These are phyloP conservation scores for Drosophila dunni DNA, from an alignment of 1,140 invertebrate species.

Conservation along the genomic window DNA sequence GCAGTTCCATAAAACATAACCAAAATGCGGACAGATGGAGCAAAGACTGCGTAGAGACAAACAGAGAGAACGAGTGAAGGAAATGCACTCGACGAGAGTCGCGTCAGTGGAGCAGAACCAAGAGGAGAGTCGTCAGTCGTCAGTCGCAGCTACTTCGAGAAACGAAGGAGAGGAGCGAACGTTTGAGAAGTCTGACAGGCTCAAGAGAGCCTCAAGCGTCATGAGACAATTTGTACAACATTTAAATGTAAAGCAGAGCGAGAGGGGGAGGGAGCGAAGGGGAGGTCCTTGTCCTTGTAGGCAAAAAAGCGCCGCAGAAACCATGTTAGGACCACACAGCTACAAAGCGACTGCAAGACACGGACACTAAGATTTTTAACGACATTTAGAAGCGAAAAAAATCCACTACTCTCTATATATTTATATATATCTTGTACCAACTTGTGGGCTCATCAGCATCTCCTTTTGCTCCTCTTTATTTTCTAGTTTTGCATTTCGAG, in stretches of 20 bases:
- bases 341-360: background rate
- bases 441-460: slow-evolving; percentile 34
- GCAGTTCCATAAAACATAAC: slow-evolving; percentile 42
- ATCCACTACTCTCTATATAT: background rate
- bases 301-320: slow-evolving; percentile 33
- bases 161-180: background rate
- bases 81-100: slow-evolving; percentile 31
- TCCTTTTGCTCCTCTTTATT: background rate
- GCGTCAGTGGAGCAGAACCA: slow-evolving; percentile 51
- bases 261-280: too few species aligned
- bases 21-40: slow-evolving; percentile 4
- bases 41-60: background rate
- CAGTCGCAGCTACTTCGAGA: slow-evolving; percentile 9
- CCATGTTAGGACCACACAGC: slow-evolving; percentile 47
- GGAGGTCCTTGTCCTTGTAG: slow-evolving; percentile 28
- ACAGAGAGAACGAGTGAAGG: background rate
- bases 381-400: slow-evolving; percentile 61
- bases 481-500: background rate
- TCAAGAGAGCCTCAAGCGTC: slow-evolving; percentile 38
- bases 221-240: slow-evolving; percentile 57
- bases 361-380: slow-evolving; percentile 50
- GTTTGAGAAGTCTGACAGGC: slow-evolving; percentile 13
- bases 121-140: slow-evolving; percentile 13
- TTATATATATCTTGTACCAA: background rate
- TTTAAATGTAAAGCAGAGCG: slow-evolving; percentile 39